Base-by-base conservation (phyloP, 2,113 vertebrate genomes). In the Oriolus oriolus region DNA sequence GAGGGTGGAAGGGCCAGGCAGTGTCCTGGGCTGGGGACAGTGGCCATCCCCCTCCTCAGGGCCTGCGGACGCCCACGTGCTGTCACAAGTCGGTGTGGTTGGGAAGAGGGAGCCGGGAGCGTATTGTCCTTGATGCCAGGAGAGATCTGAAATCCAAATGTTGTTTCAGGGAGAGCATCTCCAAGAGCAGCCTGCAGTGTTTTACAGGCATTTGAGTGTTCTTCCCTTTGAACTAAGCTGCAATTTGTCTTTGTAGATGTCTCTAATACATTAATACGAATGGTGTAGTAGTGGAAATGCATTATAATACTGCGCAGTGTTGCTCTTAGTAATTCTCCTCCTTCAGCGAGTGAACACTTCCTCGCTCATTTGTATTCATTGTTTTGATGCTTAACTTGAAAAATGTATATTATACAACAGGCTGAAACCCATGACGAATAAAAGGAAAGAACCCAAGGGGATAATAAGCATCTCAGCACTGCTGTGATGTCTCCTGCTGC, bases 321-420 rank as follows among this genome's bases (percentile, higher is more conserved):
- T 93, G 89, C 91, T 93, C 66, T 84, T 92, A 44, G 78, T 90
- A 86, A 92, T 95, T 66, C 91, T 87, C 84, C 81, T 95, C 79
- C 77, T 93, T 90, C 85, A 81, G 94, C 88, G 41, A 83, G 69
- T 31, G 39, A 93, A 59, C 50, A 6, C 68, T 95, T 93, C 85
- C 64, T 69, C 28, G 18, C 93, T 94, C 92, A 50, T 96, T 92
- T 94, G 56, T 94, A 96, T 95, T 96, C 95, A 91, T 95, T 96
- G 94, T 97, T 96, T 96, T 93, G 96, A 96, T 94, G 94, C 90
- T 96, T 96, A 96, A 90, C 89, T 96, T 96, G 96, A 93, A 87
- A 93, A 93, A 96, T 85, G 88, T 91, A 2, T 82, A 86, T 95
- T 92, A 79, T 69, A 86, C 87, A 93, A 42, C 76, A 63, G 80